Evolutionary conservation across 2,797 vertebrate genomes (phyloP), one percentile per base, ranked within the genome.

Genomic region (Hippopotamyrus pictus): DNA sequence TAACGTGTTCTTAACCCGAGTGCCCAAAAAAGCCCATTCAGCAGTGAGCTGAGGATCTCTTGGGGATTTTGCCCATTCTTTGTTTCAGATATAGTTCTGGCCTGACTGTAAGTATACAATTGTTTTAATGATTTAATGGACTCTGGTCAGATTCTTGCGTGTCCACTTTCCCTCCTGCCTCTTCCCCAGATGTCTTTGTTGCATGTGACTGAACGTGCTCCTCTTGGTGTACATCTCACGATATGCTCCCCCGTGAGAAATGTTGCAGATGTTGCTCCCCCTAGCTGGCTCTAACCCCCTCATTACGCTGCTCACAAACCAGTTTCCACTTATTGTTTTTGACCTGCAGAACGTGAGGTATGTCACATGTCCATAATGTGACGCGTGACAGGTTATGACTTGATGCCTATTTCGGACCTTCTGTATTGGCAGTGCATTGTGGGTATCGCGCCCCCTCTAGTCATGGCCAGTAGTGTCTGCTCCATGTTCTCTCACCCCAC

Each of bases 401-500:
- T 76, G 6, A 41, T 44, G 73, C 73, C 73, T 76, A 37, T 76
- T 76, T 41, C 14, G 73, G 73, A 7, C 12, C 33, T 41, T 76
- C 33, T 14, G 12, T 76, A 6, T 41, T 37, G 62, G 6, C 62
- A 41, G 73, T 76, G 37, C 33, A 6, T 17, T 76, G 33, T 37
- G 14, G 33, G 12, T 19, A 76, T 41, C 6, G 4, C 33, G 3
- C 51, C 51, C 29, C 29, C 29, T 33, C 11, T 37, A 8, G 11
- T 73, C 11, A 17, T 3, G 14, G 69, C 14, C 14, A 69, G 33
- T 53, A 50, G 48, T 17, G 73, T 41, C 9, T n/a, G 25, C 84
- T 87, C 14, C 46, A 37, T 86, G 33, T 48, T 41, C 33, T 50
- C 22, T 25, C 89, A 53, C 46, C 25, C 89, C 93, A 90, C 91